phyloP scores from a whole-genome alignment of 2,113 vertebrate genomes.

The Climacteris rufus region DNA sequence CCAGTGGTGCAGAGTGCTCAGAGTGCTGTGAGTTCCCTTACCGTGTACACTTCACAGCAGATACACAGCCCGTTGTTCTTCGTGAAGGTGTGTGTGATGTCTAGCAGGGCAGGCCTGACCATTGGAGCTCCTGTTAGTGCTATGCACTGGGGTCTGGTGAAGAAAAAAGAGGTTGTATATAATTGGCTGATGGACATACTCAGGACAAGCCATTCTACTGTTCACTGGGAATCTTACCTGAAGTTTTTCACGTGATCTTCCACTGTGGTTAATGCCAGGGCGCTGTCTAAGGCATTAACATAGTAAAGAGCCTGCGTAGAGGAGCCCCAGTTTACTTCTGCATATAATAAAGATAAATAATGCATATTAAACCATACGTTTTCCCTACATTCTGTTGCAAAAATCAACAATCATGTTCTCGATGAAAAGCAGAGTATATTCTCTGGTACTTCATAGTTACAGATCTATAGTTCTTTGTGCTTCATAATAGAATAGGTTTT shows the following conservation, averaged over 20 bases:
- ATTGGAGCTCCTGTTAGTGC: constrained; percentile 84
- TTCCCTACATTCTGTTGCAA: not conserved
- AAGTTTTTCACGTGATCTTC: constrained; percentile 98
- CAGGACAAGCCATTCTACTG: not conserved
- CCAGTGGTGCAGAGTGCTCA: not conserved
- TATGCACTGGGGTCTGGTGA: constrained; percentile 88
- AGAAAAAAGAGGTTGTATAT: not conserved
- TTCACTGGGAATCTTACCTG: constrained; percentile 77
- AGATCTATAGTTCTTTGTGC: not conserved
- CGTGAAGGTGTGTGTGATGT: constrained; percentile 86
- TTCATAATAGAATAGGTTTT: not conserved
- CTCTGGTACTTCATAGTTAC: not conserved
- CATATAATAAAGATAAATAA: constrained; percentile 15
- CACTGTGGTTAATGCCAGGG: constrained; percentile 83
- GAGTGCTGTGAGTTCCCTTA: constrained; percentile 54
- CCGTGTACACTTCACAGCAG: constrained; percentile 87
- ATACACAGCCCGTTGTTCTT: constrained; percentile 92
- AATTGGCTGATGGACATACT: not conserved
- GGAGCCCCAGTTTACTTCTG: constrained; percentile 98
- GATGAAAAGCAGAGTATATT: not conserved
- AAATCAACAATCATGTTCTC: not conserved
- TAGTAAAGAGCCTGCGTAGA: constrained; percentile 94
- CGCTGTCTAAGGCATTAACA: constrained; percentile 86
- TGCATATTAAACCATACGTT: not conserved
- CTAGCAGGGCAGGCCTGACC: constrained; percentile 88